phyloP scores from a whole-genome alignment of 1,140 invertebrate species.

The Frieseomelitta varia region DNA sequence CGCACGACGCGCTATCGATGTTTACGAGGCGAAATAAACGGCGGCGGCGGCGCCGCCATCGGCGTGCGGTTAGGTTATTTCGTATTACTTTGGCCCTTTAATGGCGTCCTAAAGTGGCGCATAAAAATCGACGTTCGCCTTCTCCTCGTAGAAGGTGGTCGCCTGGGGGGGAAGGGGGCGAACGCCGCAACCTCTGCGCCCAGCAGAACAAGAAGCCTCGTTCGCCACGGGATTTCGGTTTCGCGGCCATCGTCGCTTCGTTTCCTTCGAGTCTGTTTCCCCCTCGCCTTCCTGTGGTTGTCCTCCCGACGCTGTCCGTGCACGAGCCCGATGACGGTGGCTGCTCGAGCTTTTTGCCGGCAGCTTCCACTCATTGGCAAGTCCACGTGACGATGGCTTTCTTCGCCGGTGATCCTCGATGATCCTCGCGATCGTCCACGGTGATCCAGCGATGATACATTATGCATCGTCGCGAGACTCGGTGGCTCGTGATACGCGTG shows the following conservation, averaged over 20 bases:
- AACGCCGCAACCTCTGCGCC: slow-evolving; percentile 22
- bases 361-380: slow-evolving; percentile 33
- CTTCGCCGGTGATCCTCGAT: slow-evolving; percentile 12
- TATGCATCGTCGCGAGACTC: slow-evolving; percentile 4
- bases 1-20: slow-evolving; percentile 70
- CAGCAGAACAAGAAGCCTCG: slow-evolving; percentile 56
- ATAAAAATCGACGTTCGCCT: slow-evolving; percentile 73
- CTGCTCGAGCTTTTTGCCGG: not conserved
- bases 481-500: not conserved
- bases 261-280: not conserved
- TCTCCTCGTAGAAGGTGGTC: slow-evolving; percentile 56
- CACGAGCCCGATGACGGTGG: not conserved
- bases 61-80: slow-evolving; percentile 75
- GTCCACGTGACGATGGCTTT: slow-evolving; percentile 44
- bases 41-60: slow-evolving; percentile 62
- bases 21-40: slow-evolving; percentile 80
- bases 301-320: not conserved
- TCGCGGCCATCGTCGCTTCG: slow-evolving; percentile 18
- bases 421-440: not conserved
- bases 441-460: slow-evolving; percentile 27
- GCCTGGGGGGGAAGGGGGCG: slow-evolving; percentile 18
- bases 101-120: slow-evolving; percentile 76
- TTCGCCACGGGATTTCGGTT: slow-evolving; percentile 62
- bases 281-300: not conserved
- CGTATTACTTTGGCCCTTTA: slow-evolving; percentile 78